Evolutionary conservation across 2,888 invertebrate species (phyloP), one percentile per base, ranked within the genome.

Genomic region (Cephonodes hylas): DNA sequence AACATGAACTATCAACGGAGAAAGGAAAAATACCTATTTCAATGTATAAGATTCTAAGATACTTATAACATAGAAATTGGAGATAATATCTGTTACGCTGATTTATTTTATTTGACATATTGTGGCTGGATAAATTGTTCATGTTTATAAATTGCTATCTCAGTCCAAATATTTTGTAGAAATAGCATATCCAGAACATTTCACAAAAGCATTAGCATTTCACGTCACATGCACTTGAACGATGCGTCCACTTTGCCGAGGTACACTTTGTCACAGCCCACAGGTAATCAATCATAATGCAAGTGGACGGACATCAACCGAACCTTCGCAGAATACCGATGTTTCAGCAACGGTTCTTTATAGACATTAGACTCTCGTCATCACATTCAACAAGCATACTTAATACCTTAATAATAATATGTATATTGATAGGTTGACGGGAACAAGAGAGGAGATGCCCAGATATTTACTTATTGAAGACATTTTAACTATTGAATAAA

Each of bases 241-340:
- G 18, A 31, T 31, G 18, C 31, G 18, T 18, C 27, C 23, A 38
- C 80, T 77, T 81, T 79, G 77, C 71, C 46, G 70, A 70, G 73
- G 75, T 79, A 80, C 74, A 74, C 71, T 65, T 71, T 76, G 77
- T 74, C 77, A 81, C n/a, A n/a, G n/a, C n/a, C n/a, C n/a, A n/a
- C 75, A 76, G 75, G 71, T 76, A 78, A 86, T 88, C 83, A 76
- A 85, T 87, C 86, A 84, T 71, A 67, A 68, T 68, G 71, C 71
- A 74, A 77, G 73, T 77, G 76, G 72, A 67, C 67, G 72, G 75
- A 68, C 75, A 74, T 75, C 76, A 76, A 65, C 64, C 62, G 66
- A 66, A 65, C 65, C 63, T 65, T 69, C 66, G 23, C 38, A 3
- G 53, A 48, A 48, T 60, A 38, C 46, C 34, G n/a, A 38, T 46